These are phyloP conservation scores for Volucella zonaria DNA, from an alignment of 2,888 invertebrate genomes.

Conservation along the genomic window DNA sequence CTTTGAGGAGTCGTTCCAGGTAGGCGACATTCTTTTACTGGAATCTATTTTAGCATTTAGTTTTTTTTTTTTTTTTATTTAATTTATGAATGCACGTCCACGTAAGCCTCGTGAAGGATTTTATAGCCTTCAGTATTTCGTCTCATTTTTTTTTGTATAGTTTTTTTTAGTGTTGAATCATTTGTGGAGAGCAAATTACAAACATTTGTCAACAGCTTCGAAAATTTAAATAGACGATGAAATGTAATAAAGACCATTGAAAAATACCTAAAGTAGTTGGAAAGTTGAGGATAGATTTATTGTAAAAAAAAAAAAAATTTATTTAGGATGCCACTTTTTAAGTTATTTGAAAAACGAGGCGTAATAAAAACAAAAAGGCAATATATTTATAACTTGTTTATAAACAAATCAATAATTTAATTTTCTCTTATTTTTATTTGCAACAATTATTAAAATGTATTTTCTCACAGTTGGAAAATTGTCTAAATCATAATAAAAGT, in stretches of 20 bases:
- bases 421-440: too few species aligned
- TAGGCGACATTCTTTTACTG: conserved; percentile 29
- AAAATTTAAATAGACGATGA: background rate
- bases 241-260: conserved; percentile 4
- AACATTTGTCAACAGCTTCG: conserved; percentile 28
- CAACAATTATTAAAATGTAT: too few species aligned
- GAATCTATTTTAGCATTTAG: conserved; percentile 45
- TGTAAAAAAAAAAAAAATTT: too few species aligned
- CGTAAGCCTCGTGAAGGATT: conserved; percentile 30
- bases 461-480: too few species aligned
- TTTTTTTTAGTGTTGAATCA: conserved; percentile 16
- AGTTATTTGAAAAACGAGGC: too few species aligned
- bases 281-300: background rate
- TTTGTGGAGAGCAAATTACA: conserved; percentile 1
- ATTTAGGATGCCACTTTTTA: too few species aligned
- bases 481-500: too few species aligned
- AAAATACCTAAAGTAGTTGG: background rate
- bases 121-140: conserved; percentile 25
- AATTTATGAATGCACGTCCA: conserved; percentile 5
- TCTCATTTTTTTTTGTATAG: background rate
- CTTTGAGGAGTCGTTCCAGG: conserved; percentile 13
- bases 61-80: background rate
- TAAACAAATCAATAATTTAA: too few species aligned
- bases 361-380: too few species aligned
- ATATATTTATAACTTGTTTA: too few species aligned